phyloP scores from a whole-genome alignment of 1,140 invertebrate species.

The Cylas formicarius region DNA sequence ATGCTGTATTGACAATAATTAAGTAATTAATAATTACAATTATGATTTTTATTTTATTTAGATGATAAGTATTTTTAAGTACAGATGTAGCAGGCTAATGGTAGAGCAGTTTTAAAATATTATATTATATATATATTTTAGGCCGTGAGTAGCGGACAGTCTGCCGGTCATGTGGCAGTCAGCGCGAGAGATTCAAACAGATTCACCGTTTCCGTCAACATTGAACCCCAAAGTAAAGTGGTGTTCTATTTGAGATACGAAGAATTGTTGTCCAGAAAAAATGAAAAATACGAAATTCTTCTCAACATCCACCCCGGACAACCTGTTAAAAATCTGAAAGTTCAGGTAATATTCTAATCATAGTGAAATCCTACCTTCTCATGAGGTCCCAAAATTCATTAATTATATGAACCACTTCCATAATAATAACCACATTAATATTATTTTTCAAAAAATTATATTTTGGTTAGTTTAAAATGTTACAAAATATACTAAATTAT shows the following conservation, averaged over 20 bases:
- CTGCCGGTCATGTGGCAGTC: conserved; percentile 52
- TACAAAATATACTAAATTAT: too few relatives aligned
- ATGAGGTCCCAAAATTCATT: background rate
- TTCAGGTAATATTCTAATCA: too few relatives aligned
- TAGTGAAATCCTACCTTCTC: background rate
- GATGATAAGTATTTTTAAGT: too few relatives aligned
- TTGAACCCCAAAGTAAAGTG: conserved; percentile 50
- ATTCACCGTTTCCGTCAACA: conserved; percentile 55
- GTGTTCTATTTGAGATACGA: conserved; percentile 60
- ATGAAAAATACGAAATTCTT: conserved; percentile 53
- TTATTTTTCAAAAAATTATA: conserved; percentile 1
- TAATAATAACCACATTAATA: conserved; percentile 1
- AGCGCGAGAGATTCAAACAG: conserved; percentile 57
- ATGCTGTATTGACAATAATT: too few relatives aligned
- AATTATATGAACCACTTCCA: background rate
- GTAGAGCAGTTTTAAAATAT: too few relatives aligned
- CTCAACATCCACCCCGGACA: conserved; percentile 53
- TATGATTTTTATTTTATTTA: conserved; percentile 2
- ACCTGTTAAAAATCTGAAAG: conserved; percentile 49
- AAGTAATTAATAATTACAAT: too few relatives aligned
- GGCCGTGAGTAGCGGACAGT: conserved; percentile 51
- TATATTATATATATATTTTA: conserved; percentile 27
- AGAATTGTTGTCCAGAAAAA: conserved; percentile 50
- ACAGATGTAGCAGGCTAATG: too few relatives aligned
- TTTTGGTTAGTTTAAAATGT: too few relatives aligned